These are phyloP conservation scores for Blera fallax DNA, from an alignment of 2,888 invertebrate species.

Conservation along the genomic window DNA sequence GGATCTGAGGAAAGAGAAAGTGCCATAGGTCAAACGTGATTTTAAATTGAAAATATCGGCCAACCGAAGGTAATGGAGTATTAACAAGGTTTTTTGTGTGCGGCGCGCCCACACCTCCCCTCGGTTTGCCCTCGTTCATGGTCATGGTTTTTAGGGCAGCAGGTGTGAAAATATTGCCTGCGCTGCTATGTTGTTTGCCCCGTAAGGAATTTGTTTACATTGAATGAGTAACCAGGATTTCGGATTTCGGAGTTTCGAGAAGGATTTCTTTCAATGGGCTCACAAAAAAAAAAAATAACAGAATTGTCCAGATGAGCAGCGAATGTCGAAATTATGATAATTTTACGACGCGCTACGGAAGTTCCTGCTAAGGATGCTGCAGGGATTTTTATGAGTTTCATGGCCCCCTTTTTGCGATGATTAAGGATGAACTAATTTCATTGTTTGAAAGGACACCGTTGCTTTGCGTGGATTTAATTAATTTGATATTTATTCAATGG, in stretches of 20 bases:
- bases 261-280: conserved; percentile 29
- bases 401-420: conserved; percentile 49
- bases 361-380: conserved; percentile 48
- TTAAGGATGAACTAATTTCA: conserved; percentile 70
- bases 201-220: conserved; percentile 48
- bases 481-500: conserved; percentile 74
- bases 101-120: background rate
- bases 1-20: conserved; percentile 61
- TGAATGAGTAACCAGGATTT: conserved; percentile 53
- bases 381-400: conserved; percentile 47
- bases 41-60: conserved; percentile 73
- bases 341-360: conserved; percentile 64
- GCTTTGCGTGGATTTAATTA: conserved; percentile 73
- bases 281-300: conserved; percentile 76
- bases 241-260: conserved; percentile 35
- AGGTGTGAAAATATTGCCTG: conserved; percentile 63
- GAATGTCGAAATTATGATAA: conserved; percentile 71
- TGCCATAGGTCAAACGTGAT: conserved; percentile 72
- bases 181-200: conserved; percentile 26
- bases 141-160: conserved; percentile 68
- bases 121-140: conserved; percentile 44
- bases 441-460: conserved; percentile 40
- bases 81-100: conserved; percentile 46
- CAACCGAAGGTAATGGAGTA: conserved; percentile 68
- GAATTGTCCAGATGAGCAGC: conserved; percentile 75